Evolutionary conservation across 2,888 invertebrate species (phyloP).

Genomic region (Calliphora vomitoria): DNA sequence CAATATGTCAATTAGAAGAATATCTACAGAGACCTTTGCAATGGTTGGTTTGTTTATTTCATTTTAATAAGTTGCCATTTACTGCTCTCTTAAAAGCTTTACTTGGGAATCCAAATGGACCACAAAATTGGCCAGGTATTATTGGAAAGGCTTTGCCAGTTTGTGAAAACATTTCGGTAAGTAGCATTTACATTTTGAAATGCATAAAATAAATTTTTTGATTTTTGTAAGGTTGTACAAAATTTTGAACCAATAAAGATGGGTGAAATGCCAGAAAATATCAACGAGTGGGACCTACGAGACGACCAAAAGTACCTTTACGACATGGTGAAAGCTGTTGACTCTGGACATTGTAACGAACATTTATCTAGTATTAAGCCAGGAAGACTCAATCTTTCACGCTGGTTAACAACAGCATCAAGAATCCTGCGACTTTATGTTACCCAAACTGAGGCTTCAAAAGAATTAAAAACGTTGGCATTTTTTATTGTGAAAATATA

Average conservation of each 20-base stretch:
- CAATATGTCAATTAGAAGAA: too few species aligned
- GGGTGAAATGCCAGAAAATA: conserved; percentile 31
- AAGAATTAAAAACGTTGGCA: too few species aligned
- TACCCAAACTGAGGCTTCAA: conserved; percentile 5
- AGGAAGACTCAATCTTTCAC: conserved; percentile 6
- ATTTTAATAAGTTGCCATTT: conserved; percentile 22
- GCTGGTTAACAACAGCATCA: conserved; percentile 43
- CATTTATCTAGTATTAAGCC: too few species aligned
- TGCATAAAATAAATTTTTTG: too few species aligned
- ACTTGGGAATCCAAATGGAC: conserved; percentile 23
- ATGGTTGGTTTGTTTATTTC: conserved; percentile 38
- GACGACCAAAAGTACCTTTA: conserved; percentile 27
- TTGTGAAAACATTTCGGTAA: conserved; percentile 46
- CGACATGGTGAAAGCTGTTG: conserved; percentile 11
- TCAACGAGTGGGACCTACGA: too few species aligned
- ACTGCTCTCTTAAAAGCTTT: conserved; percentile 11
- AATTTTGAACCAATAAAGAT: conserved; percentile 31
- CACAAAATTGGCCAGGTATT: conserved; percentile 33
- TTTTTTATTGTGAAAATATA: too few species aligned
- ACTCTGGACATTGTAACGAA: too few species aligned
- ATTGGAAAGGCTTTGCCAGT: conserved; percentile 20
- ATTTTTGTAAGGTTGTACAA: too few species aligned
- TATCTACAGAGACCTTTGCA: conserved; percentile 29
- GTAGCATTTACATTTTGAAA: too few species aligned
- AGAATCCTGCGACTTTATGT: conserved; percentile 40